A percentile compares a stretch with the other conserved stretches of the same genome.
phyloP scores from a whole-genome alignment of 2,797 vertebrate genomes.

The Helicolenus hilgendorfi region DNA sequence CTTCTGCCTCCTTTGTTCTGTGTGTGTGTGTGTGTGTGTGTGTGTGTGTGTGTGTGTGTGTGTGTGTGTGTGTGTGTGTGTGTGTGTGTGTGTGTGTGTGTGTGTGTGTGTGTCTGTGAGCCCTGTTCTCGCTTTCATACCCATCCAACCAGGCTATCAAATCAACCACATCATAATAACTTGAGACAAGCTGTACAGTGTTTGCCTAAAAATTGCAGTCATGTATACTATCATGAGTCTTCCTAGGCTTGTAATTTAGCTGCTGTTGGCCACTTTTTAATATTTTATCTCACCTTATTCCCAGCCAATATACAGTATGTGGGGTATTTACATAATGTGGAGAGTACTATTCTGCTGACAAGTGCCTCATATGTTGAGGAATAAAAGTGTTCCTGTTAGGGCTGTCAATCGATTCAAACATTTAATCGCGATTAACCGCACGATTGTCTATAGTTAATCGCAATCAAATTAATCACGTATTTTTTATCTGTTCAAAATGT shows the following conservation, averaged over 20 bases:
- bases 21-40: not conserved
- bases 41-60: not conserved
- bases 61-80: not conserved
- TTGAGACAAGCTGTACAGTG: not conserved
- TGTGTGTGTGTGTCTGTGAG: not conserved
- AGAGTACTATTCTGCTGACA: not conserved
- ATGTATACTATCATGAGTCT: not conserved
- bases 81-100: not conserved
- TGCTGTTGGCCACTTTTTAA: not conserved
- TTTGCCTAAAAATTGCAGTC: conserved; percentile 1
- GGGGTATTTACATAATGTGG: not conserved
- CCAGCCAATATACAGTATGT: not conserved
- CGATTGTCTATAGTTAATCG: no score
- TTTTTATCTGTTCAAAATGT: no score
- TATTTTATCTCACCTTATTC: not conserved
- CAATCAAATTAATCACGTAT: no score
- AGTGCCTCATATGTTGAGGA: not conserved
- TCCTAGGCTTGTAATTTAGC: conserved; percentile 14
- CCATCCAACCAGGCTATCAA: not conserved
- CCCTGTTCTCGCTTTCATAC: not conserved
- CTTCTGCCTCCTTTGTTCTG: conserved; percentile 33
- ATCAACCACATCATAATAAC: conserved; percentile 8
- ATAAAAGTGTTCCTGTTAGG: not conserved
- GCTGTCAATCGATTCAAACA: no score
- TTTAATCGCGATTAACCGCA: no score